Base-by-base conservation (phyloP, 2,113 vertebrate genomes). In the Macrotis lagotis region DNA sequence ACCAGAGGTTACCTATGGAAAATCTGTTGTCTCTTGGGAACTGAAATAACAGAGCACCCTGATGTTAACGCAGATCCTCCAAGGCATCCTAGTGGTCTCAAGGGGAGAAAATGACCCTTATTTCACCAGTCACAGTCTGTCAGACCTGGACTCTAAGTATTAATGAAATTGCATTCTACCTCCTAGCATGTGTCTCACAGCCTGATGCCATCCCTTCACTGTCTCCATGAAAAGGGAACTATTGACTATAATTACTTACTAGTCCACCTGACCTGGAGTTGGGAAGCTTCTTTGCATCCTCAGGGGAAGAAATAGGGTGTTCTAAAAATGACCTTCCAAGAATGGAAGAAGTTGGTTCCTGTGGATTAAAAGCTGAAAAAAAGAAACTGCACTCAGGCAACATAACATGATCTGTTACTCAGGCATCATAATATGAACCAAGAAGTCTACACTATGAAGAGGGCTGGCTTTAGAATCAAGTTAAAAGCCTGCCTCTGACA, bases 11-110 rank as follows among this genome's bases (percentile, higher is more conserved):
- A 94, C 94, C 92, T 91, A 22, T 91, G 96, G 94, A 95, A 97
- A 94, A 92, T 94, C 94, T 94, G 96, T 96, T 59, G 91, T 91
- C 97, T 97, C 96, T 97, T 96, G 92, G 94, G 90, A 90, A 91
- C 92, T 96, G 94, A 89, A 74, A 94, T 95, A 93, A 74, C 74
- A 8, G 53, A 92, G 88, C 55, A 28, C 91, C 93, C 96, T 92
- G 93, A 37, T 93, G 95, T 97, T 94, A 96, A 97, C 94, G 94
- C 96, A 96, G 93, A 93, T 50, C 44, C 90, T 50, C 93, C 93
- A 95, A 94, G 96, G 97, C 90, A 0, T 94, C 89, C 95, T 92
- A 92, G 26, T 0, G 25, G 92, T 90, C 49, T 49, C 16, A 0
- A 83, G 37, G n/a, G n/a, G 37, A 83, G 66, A n/a, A 83, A 83